These are phyloP conservation scores for Chaenodraco wilsoni DNA, from an alignment of 2,797 vertebrate genomes.

Conservation along the genomic window DNA sequence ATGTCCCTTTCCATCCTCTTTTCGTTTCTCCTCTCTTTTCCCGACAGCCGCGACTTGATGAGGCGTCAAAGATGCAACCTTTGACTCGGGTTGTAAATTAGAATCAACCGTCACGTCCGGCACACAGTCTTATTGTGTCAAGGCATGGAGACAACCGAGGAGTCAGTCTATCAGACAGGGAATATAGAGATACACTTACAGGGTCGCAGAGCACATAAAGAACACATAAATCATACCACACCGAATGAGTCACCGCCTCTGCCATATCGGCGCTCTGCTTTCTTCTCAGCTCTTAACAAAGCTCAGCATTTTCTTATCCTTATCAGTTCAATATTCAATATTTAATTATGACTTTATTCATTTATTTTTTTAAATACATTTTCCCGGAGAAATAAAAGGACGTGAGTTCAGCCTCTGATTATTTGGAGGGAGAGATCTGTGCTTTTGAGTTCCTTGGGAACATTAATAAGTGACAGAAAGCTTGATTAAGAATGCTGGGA, in stretches of 20 bases:
- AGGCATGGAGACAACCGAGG: conserved; percentile 37
- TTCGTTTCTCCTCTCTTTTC: conserved; percentile 10
- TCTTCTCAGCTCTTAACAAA: conserved; percentile 55
- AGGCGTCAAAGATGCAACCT: conserved; percentile 45
- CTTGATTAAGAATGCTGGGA: conserved; percentile 78
- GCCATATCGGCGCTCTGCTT: conserved; percentile 8
- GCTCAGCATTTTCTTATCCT: conserved; percentile 44
- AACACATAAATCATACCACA: conserved; percentile 64
- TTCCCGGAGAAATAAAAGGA: conserved; percentile 59
- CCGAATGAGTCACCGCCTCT: conserved; percentile 49
- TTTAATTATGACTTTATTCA: conserved; percentile 71
- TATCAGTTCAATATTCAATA: conserved; percentile 69
- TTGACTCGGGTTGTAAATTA: conserved; percentile 61
- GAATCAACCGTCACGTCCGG: conserved; percentile 33
- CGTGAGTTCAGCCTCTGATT: conserved; percentile 73
- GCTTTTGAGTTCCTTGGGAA: conserved; percentile 74
- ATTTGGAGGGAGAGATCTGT: conserved; percentile 78
- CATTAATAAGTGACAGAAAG: conserved; percentile 83
- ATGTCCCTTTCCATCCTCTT: neutral
- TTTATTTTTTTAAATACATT: conserved; percentile 44
- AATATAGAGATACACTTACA: conserved; percentile 72
- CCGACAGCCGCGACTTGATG: conserved; percentile 28
- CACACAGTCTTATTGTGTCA: conserved; percentile 38
- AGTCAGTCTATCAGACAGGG: conserved; percentile 63
- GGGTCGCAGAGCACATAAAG: conserved; percentile 68